phyloP scores from a whole-genome alignment of 2,113 vertebrate species.

The Perognathus longimembris region DNA sequence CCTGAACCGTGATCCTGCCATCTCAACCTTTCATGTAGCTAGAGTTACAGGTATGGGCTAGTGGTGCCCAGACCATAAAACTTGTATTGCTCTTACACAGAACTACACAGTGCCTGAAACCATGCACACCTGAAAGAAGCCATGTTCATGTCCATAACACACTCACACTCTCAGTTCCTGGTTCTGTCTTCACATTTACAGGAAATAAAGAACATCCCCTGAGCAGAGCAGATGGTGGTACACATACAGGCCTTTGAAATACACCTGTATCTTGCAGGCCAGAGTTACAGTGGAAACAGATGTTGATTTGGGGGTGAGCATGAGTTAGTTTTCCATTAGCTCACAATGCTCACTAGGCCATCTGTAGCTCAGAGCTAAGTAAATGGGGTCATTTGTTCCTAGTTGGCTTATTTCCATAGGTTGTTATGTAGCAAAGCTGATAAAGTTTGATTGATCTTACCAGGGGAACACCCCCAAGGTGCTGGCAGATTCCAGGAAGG shows the following conservation, averaged over 20 bases:
- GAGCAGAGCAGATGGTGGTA: conserved; percentile 75
- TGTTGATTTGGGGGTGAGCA: conserved; percentile 57
- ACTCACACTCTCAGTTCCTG: neutral
- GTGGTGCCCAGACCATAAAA: too few relatives aligned
- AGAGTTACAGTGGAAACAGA: conserved; percentile 67
- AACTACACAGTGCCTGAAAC: too few relatives aligned
- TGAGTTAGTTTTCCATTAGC: conserved; percentile 68
- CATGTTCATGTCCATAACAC: neutral
- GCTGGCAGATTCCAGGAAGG: conserved; percentile 60
- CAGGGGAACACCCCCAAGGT: neutral
- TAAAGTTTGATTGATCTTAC: neutral
- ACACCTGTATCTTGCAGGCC: conserved; percentile 54
- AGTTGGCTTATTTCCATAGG: conserved; percentile 51
- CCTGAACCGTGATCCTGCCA: too few relatives aligned
- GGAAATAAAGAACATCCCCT: conserved; percentile 49
- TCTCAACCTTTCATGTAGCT: too few relatives aligned
- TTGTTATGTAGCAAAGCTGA: neutral
- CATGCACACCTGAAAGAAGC: neutral
- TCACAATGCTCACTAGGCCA: conserved; percentile 44
- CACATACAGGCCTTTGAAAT: neutral
- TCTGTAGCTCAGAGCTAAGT: conserved; percentile 49
- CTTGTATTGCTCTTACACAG: too few relatives aligned
- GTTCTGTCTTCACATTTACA: conserved; percentile 21
- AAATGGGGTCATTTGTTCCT: conserved; percentile 28
- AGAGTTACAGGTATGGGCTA: too few relatives aligned